phyloP scores from a whole-genome alignment of 2,113 vertebrate genomes.

The Chrysochloris asiatica region DNA sequence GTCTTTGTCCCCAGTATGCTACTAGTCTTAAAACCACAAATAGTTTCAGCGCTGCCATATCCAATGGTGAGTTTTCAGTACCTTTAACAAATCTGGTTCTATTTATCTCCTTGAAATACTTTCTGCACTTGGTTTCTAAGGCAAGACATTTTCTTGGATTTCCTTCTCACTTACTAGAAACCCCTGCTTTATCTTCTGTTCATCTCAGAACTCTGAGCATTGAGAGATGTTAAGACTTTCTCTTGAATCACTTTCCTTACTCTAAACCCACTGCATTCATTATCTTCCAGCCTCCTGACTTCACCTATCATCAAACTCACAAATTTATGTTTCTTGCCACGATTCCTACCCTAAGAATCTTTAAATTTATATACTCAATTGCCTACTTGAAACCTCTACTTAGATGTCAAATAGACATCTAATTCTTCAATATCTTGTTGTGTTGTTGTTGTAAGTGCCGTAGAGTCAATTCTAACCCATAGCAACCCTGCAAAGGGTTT shows the following conservation, averaged over 20 bases:
- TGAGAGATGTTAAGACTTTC: background rate
- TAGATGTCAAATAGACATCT: background rate
- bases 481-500: too few relatives aligned
- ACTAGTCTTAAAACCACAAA: background rate
- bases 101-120: background rate
- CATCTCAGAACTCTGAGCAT: background rate
- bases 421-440: background rate
- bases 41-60: background rate
- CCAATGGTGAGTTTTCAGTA: background rate
- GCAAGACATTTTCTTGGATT: background rate
- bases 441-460: too few relatives aligned
- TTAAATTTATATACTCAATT: background rate
- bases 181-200: background rate
- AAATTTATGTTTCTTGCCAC: background rate
- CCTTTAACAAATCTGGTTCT: background rate
- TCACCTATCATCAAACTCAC: background rate
- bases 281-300: background rate
- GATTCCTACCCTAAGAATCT: background rate
- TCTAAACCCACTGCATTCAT: background rate
- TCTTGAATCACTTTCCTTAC: background rate
- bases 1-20: background rate
- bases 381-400: background rate
- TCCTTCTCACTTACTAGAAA: background rate
- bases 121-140: background rate
- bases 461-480: too few relatives aligned